These are phyloP conservation scores for Acromyrmex charruanus DNA, from an alignment of 1,140 invertebrate species.

Conservation along the genomic window DNA sequence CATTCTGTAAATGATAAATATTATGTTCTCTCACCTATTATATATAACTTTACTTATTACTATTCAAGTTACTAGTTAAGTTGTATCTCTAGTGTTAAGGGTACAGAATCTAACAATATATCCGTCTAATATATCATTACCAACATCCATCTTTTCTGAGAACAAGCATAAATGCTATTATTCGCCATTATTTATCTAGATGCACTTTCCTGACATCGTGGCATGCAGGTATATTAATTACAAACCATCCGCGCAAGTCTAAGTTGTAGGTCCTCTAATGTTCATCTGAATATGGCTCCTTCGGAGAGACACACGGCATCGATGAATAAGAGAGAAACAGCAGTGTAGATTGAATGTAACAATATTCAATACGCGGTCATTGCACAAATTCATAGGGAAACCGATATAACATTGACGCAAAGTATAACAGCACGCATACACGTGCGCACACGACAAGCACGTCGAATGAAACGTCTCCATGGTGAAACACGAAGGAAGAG, in stretches of 20 bases:
- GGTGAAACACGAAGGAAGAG: slow-evolving; percentile 49
- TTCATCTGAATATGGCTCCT: slow-evolving; percentile 20
- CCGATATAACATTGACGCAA: slow-evolving; percentile 61
- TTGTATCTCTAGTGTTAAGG: background rate
- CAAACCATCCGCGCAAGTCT: background rate
- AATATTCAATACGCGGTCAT: slow-evolving; percentile 29
- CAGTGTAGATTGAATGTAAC: slow-evolving; percentile 44
- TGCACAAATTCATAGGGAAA: slow-evolving; percentile 52
- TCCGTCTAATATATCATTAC: slow-evolving; percentile 35
- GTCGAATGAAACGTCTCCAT: slow-evolving; percentile 64
- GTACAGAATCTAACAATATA: background rate
- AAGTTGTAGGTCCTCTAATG: background rate
- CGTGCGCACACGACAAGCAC: slow-evolving; percentile 26
- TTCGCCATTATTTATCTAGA: slow-evolving; percentile 39
- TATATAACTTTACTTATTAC: background rate
- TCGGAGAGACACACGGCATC: background rate
- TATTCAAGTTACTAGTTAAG: background rate
- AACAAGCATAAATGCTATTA: slow-evolving; percentile 16
- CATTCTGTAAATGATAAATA: too few species aligned
- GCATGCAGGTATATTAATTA: slow-evolving; percentile 35
- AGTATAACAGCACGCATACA: slow-evolving; percentile 31
- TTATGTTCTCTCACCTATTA: background rate
- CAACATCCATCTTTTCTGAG: slow-evolving; percentile 17
- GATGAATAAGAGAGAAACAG: slow-evolving; percentile 12
- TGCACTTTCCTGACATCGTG: slow-evolving; percentile 15